A percentile compares a stretch with the other conserved stretches of the same genome.
These are phyloP conservation scores for Empidonax traillii DNA, from an alignment of 2,113 vertebrate genomes.

Conservation along the genomic window DNA sequence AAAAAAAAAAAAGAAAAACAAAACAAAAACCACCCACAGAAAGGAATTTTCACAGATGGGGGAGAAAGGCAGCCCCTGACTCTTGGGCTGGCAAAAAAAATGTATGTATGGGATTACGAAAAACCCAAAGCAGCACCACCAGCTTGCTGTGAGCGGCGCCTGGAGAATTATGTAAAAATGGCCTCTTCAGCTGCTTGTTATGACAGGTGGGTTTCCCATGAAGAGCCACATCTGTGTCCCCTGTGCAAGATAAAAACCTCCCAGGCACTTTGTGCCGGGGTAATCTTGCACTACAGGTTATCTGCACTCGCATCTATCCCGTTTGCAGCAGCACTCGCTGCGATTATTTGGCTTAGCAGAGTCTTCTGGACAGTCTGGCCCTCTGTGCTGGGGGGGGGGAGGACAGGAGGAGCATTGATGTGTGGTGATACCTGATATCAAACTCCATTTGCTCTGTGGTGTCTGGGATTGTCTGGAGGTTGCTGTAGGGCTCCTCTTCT, in stretches of 20 bases:
- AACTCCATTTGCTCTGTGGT: constrained; percentile 43
- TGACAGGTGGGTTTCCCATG: constrained; percentile 50
- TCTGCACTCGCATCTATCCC: constrained; percentile 20
- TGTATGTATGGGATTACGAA: constrained; percentile 6
- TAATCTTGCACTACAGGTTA: constrained; percentile 11
- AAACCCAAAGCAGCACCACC: background rate
- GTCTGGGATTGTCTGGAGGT: constrained; percentile 20
- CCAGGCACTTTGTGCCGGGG: background rate
- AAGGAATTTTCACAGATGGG: background rate
- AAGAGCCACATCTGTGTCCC: constrained; percentile 13
- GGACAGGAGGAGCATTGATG: background rate
- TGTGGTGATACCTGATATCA: constrained; percentile 58
- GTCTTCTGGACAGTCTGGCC: background rate
- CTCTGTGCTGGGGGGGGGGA: background rate
- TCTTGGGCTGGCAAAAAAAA: background rate
- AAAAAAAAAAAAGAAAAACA: background rate
- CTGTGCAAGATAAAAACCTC: background rate
- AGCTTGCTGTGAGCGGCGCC: constrained; percentile 18
- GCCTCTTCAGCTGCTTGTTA: constrained; percentile 54
- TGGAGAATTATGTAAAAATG: constrained; percentile 53
- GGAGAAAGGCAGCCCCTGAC: background rate
- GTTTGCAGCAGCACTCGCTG: background rate
- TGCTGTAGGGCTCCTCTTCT: constrained; percentile 10
- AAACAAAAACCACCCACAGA: background rate
- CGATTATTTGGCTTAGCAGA: constrained; percentile 17